Evolutionary conservation across 2,888 invertebrate species (phyloP).

Genomic region (Pseudococcus viburni): DNA sequence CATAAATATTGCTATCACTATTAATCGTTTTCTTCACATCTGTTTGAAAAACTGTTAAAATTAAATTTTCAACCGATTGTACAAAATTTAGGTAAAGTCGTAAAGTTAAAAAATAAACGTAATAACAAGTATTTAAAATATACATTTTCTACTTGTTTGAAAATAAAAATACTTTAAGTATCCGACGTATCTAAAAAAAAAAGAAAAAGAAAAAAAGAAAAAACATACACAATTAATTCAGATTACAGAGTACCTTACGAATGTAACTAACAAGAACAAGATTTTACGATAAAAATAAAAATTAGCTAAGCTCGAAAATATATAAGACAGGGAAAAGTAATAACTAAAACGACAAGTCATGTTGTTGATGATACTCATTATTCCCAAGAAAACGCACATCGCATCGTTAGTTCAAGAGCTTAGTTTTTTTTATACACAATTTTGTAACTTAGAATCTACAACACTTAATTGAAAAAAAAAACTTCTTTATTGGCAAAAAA

Average conservation of each 20-base stretch:
- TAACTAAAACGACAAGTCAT: slow-evolving; percentile 45
- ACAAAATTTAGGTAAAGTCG: slow-evolving; percentile 58
- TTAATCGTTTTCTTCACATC: slow-evolving; percentile 41
- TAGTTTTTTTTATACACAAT: slow-evolving; percentile 27
- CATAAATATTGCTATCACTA: slow-evolving; percentile 55
- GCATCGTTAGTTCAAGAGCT: slow-evolving; percentile 49
- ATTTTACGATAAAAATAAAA: slow-evolving; percentile 59
- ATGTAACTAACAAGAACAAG: slow-evolving; percentile 64
- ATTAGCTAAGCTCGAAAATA: slow-evolving; percentile 64
- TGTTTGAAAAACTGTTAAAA: slow-evolving; percentile 48
- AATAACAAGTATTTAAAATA: slow-evolving; percentile 54
- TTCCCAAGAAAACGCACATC: slow-evolving; percentile 24
- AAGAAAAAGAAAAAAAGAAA: background rate
- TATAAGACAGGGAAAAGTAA: slow-evolving; percentile 26
- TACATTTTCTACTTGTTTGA: slow-evolving; percentile 42
- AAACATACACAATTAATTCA: slow-evolving; percentile 55
- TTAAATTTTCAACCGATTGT: slow-evolving; percentile 50
- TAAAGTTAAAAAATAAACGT: slow-evolving; percentile 56
- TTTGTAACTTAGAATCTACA: slow-evolving; percentile 7
- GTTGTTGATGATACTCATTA: slow-evolving; percentile 45
- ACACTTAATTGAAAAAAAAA: slow-evolving; percentile 33
- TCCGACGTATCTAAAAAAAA: slow-evolving; percentile 34
- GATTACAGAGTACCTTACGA: slow-evolving; percentile 55
- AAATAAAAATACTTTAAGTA: slow-evolving; percentile 58
- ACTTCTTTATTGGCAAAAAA: slow-evolving; percentile 22